A percentile compares a stretch with the other conserved stretches of the same genome.
These are phyloP conservation scores for Cardiocondyla obscurior DNA, from an alignment of 1,140 invertebrate genomes.

Conservation along the genomic window DNA sequence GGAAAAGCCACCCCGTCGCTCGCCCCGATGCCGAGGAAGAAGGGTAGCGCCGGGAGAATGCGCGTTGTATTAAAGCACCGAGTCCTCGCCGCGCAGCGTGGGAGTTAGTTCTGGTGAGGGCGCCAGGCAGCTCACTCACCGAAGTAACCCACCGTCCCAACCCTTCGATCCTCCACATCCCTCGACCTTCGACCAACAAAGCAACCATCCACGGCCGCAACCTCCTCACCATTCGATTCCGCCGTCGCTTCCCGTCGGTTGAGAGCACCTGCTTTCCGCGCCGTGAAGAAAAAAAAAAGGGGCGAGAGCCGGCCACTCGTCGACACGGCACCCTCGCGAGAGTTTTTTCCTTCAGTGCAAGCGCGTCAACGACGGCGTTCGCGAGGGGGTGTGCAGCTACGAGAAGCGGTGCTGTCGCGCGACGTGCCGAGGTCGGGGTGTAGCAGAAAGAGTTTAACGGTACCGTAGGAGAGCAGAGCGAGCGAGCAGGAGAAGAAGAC, in stretches of 20 bases:
- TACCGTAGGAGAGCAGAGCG: constrained; percentile 27
- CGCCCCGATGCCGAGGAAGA: background rate
- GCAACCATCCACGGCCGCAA: constrained; percentile 70
- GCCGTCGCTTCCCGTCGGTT: constrained; percentile 39
- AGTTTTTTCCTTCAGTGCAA: background rate
- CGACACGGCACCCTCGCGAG: constrained; percentile 4
- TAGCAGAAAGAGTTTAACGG: constrained; percentile 26
- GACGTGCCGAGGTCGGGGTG: constrained; percentile 31
- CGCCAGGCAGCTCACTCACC: constrained; percentile 82
- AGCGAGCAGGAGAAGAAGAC: background rate
- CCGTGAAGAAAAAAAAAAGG: background rate
- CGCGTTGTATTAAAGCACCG: constrained; percentile 78
- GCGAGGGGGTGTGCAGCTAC: constrained; percentile 38
- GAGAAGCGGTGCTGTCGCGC: constrained; percentile 33
- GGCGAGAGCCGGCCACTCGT: background rate
- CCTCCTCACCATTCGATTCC: constrained; percentile 64
- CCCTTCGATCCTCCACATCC: constrained; percentile 73
- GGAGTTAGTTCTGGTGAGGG: constrained; percentile 83
- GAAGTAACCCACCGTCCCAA: constrained; percentile 76
- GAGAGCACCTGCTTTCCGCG: constrained; percentile 37
- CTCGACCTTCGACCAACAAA: constrained; percentile 71
- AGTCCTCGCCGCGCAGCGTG: constrained; percentile 79
- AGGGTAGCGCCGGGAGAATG: constrained; percentile 69
- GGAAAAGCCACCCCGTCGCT: background rate
- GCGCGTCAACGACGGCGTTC: constrained; percentile 27